Conservation (phyloP, 2,888 invertebrate genomes). For the Dorcus hopei region DNA sequence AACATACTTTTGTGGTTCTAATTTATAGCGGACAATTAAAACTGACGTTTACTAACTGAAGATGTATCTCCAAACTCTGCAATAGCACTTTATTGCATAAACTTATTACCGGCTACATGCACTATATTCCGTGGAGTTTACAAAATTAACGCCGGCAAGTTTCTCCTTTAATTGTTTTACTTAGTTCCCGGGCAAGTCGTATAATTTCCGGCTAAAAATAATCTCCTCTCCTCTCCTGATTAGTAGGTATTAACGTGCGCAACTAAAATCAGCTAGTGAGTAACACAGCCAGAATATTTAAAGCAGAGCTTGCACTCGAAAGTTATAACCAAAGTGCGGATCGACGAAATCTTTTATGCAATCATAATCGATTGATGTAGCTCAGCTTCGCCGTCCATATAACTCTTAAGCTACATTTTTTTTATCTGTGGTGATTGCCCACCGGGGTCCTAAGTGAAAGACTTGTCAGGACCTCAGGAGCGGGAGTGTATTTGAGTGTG, state of each 20-base stretch:
- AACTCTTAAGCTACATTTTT: too few relatives aligned
- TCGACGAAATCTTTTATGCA: too few relatives aligned
- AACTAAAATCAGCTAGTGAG: too few relatives aligned
- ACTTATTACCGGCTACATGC: slow-evolving; percentile 22
- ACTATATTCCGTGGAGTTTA: slow-evolving; percentile 20
- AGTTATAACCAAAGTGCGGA: too few relatives aligned
- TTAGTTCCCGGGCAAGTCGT: slow-evolving; percentile 14
- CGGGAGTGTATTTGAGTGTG: too few relatives aligned
- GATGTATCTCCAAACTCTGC: slow-evolving; percentile 21
- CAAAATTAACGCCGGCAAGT: slow-evolving; percentile 21
- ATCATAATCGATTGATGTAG: too few relatives aligned
- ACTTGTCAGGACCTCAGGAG: too few relatives aligned
- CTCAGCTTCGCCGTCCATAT: too few relatives aligned
- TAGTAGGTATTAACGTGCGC: slow-evolving; percentile 9
- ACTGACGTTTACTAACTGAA: slow-evolving; percentile 20
- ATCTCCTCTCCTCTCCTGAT: background rate
- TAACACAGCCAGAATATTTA: too few relatives aligned
- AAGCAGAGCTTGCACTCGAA: too few relatives aligned
- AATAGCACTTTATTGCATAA: slow-evolving; percentile 24
- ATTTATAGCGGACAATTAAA: slow-evolving; percentile 25
- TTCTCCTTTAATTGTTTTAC: slow-evolving; percentile 23
- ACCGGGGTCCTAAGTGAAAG: too few relatives aligned
- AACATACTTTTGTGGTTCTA: slow-evolving; percentile 16
- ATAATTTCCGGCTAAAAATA: slow-evolving; percentile 16
- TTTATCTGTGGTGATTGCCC: too few relatives aligned